phyloP scores from a whole-genome alignment of 2,797 vertebrate species.

The Enteromius viviparus region DNA sequence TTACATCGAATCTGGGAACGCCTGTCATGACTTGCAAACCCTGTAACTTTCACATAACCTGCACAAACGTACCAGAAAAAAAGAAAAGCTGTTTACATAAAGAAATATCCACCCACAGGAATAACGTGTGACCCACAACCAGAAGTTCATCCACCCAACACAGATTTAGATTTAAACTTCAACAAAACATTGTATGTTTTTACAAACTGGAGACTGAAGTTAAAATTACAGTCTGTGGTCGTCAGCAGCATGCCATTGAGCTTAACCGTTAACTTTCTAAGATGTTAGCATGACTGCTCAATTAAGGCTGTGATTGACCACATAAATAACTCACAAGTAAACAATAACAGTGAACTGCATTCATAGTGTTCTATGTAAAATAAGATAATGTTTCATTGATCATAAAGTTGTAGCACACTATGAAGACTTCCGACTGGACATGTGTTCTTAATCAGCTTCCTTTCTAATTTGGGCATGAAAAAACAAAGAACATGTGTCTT shows the following conservation, averaged over 20 bases:
- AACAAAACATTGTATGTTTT: constrained; percentile 14
- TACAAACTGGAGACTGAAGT: background rate
- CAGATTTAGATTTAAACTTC: background rate
- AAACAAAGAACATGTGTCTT: constrained; percentile 36
- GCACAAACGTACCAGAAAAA: background rate
- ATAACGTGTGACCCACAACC: background rate
- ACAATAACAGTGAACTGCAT: background rate
- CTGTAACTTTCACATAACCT: background rate
- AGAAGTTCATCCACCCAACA: constrained; percentile 10
- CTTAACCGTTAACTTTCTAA: background rate
- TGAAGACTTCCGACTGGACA: constrained; percentile 19
- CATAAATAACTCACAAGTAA: background rate
- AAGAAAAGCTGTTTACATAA: background rate
- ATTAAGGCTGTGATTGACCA: constrained; percentile 4
- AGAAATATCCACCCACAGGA: constrained; percentile 13
- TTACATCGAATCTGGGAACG: background rate
- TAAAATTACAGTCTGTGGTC: background rate
- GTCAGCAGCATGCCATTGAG: background rate
- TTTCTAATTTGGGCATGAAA: constrained; percentile 37
- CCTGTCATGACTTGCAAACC: background rate
- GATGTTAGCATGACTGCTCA: background rate
- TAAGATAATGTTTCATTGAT: background rate
- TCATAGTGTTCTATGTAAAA: background rate
- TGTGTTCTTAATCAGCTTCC: constrained; percentile 22
- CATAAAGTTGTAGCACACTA: background rate